Base-by-base conservation (phyloP, 2,113 vertebrate genomes). In the Austrofundulus limnaeus region DNA sequence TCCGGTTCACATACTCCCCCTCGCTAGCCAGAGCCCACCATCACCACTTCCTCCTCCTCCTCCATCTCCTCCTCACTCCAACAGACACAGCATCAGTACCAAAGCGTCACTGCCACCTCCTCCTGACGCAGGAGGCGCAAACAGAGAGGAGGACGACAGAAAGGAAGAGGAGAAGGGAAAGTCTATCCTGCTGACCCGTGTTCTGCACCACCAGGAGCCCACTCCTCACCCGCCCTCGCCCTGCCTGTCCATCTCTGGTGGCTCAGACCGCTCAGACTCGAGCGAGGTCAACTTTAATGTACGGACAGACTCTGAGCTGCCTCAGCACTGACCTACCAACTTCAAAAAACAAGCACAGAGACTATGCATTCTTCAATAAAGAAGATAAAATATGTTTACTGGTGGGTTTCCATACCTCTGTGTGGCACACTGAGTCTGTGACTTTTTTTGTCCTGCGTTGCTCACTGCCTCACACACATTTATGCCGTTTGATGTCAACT, bases 121-220 rank as follows among this genome's bases (percentile, higher is more conserved):
- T 38, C 39, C 10, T 1, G 77, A 79, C 2, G 38, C 51, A 37
- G 66, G 52, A 51, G 67, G 54, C 17, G 37, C 37, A 52, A 56
- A 61, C 14, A 21, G 25, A 11, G 59, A 92, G 67, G 46, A 82
- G 74, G 59, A 81, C 83, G 57, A 13, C 87, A 90, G 85, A 83
- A 89, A 85, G 88, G 17, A 85, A 80, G 61, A 88, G 70, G 10
- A 85, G 65, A 45, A 1, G 81, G 15, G 57, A 43, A 72, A 84
- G 58, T 88, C 92, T 52, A 91, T 68, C 51, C 90, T 88, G 14
- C 88, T 93, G 80, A 71, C 88, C n/a, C 57, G 37, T 3, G 90
- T 92, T 0, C 81, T 93, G 56, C 92, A 92, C 83, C 92, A 89
- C 55, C 80, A 92, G 0, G 72, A 91, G n/a, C 83, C 92, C 11